phyloP scores from a whole-genome alignment of 2,888 invertebrate genomes.

The Brassicogethes aeneus region DNA sequence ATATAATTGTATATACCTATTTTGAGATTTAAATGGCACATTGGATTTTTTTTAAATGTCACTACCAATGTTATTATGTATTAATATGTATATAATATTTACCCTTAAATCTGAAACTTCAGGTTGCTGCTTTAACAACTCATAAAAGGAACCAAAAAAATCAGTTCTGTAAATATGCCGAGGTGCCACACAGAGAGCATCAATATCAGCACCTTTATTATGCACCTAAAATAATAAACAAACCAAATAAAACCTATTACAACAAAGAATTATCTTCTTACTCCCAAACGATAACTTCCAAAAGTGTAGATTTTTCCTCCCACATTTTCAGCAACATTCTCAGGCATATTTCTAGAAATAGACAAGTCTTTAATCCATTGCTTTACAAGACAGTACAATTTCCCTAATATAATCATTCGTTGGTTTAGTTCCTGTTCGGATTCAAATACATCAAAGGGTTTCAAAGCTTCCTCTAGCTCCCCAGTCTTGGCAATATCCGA shows the following conservation, averaged over 20 bases:
- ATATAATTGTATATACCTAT: no score
- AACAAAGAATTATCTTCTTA: conserved; percentile 32
- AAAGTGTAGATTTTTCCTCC: conserved; percentile 99
- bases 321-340: conserved; percentile 78
- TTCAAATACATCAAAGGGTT: conserved; percentile 85
- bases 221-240: conserved; percentile 59
- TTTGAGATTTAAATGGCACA: no score
- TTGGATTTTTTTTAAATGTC: no score
- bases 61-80: background rate
- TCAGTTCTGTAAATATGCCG: conserved; percentile 88
- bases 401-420: conserved; percentile 74
- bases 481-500: conserved; percentile 65
- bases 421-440: conserved; percentile 84
- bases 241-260: no score
- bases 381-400: conserved; percentile 83
- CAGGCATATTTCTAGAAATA: conserved; percentile 84
- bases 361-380: conserved; percentile 92
- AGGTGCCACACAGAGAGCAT: conserved; percentile 96
- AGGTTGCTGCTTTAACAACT: conserved; percentile 74
- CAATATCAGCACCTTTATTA: conserved; percentile 97
- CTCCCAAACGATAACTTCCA: conserved; percentile 92
- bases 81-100: conserved; percentile 21
- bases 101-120: conserved; percentile 79
- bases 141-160: conserved; percentile 93
- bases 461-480: conserved; percentile 69